Base-by-base conservation (phyloP, 2,113 vertebrate species). In the Ailurus styani region DNA sequence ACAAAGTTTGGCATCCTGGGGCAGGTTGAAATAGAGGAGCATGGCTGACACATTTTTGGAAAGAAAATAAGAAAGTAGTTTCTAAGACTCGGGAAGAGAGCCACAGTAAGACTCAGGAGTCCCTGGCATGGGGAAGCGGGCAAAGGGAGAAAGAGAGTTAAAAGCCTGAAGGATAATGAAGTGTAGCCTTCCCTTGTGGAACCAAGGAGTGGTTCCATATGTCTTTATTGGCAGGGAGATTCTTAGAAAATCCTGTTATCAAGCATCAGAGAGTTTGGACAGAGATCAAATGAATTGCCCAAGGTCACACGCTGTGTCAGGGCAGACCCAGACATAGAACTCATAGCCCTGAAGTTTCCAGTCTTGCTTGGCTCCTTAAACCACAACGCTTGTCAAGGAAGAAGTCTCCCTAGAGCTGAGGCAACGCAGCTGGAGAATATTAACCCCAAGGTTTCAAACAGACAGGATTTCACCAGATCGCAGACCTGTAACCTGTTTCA, bases 231-330 rank as follows among this genome's bases (percentile, higher is more conserved):
- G 87, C 97, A 97, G 93, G 87, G 54, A 93, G n/a, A 62, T 64
- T 87, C 85, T 87, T 95, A 98, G 83, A 98, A 98, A 98, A 98
- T 97, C 94, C 95, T 97, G 93, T 96, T 98, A 96, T 97, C 96
- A 83, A 98, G 93, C 97, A 98, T 97, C 96, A 97, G 96, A 97
- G 90, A 97, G 52, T 91, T 94, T 98, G 97, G 98, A 98, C n/a
- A 77, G 93, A 98, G 97, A 98, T 98, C 97, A 98, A 96, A 98
- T 98, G 95, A 97, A 96, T 95, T 66, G 81, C 91, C 97, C 97
- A 98, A 98, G 97, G 95, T 98, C 98, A 97, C 85, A 96, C 64
- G 3, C 82, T 88, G 77, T 89, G 96, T 97, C 97, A 93, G 95
- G 85, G 93, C 93, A 96, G 90, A 96, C 93, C 90, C 62, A 90